Percentiles rank a stretch among this genome's conserved stretches.
Evolutionary conservation across 2,888 invertebrate genomes (phyloP).

Genomic region (Lycocerus yunnanus): DNA sequence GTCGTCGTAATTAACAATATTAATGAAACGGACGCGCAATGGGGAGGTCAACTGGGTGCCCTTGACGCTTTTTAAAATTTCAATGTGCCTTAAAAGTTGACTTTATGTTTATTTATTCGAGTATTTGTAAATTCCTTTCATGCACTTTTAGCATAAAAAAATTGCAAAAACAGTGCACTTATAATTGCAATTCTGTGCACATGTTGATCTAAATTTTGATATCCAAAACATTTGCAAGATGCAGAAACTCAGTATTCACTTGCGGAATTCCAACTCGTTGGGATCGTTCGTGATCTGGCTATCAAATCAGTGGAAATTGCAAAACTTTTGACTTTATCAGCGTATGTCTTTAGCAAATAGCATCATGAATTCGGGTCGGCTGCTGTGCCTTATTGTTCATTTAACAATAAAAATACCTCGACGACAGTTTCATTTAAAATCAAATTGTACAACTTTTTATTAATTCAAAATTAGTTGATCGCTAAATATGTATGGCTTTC

Average conservation of each 20-base stretch:
- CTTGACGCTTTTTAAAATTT: not conserved
- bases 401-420: constrained; percentile 14
- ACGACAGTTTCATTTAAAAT: not conserved
- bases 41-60: not conserved
- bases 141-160: not conserved
- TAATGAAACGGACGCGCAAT: not conserved
- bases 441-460: constrained; percentile 1
- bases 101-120: not conserved
- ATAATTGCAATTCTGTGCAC: constrained; percentile 25
- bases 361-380: constrained; percentile 47
- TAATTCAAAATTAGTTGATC: not conserved
- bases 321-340: not conserved
- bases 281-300: constrained; percentile 32
- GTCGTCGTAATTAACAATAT: not conserved
- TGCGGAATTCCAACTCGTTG: constrained; percentile 32
- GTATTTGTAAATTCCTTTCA: not conserved
- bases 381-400: constrained; percentile 49
- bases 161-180: constrained; percentile 9
- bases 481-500: not conserved
- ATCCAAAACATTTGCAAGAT: constrained; percentile 21
- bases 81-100: not conserved
- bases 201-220: constrained; percentile 27
- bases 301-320: constrained; percentile 26
- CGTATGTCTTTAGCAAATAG: constrained; percentile 36
- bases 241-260: constrained; percentile 21